Base-by-base conservation (phyloP, 2,888 invertebrate species). In the Carcina quercana region DNA sequence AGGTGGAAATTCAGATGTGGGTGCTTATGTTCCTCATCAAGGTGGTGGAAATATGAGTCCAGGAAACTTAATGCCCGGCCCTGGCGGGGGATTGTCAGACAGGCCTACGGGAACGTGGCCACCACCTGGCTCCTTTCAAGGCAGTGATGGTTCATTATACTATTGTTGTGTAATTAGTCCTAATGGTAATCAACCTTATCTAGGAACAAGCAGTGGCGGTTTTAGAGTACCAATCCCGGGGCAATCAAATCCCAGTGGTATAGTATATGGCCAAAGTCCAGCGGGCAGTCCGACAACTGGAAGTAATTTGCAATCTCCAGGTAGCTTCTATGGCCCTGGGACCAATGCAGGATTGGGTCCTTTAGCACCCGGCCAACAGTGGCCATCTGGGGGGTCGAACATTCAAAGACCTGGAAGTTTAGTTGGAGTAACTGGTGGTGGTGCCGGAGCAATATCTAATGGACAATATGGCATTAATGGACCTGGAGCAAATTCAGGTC, bases 141-240 rank as follows among this genome's bases (percentile, higher is more conserved):
- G 17, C 12, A 8, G 8, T 10, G n/a, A 21, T 28, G 35, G 35
- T 15, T 17, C 38, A 19, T 34, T 32, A 1, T 32, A 32, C 15
- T 38, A 27, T 14, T 38, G 38, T 22, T 38, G 38, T 14, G 34
- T 35, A 14, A 32, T 38, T 10, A 27, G 27, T 14, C 11, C 34
- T 21, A 30, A 37, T 24, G 12, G 12, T 12, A 26, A 26, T 7
- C 26, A 13, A 8, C 26, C 13, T 8, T 14, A 13, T 14, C 3
- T 26, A 26, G 37, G 26, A 15, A 15, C 15, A 12, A 26, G 28
- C 28, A 21, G 21, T 19, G 28, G 25, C 13, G 34, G 34, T 2
- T 32, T 15, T 38, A 34, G 15, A 30, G 21, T 22, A 10, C n/a
- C n/a, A 10, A 10, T 13, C 4, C 11, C 12, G 27, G 27, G 8